Evolutionary conservation across 2,888 invertebrate genomes (phyloP).

Genomic region (Drosophila austrosaltans): DNA sequence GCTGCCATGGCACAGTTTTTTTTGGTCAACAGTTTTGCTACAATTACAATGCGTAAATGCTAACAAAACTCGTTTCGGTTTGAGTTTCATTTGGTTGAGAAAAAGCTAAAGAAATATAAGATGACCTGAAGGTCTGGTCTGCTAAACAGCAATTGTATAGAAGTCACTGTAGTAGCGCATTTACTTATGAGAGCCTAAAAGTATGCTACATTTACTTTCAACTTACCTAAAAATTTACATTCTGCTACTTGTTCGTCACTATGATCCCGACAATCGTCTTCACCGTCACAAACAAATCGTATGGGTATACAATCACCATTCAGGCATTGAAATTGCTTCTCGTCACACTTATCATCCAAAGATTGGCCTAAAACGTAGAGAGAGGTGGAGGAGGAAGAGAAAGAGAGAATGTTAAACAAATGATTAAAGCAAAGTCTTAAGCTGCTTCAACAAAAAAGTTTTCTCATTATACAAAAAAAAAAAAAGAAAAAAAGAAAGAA

Average conservation of each 20-base stretch:
- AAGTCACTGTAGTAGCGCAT: slow-evolving; percentile 52
- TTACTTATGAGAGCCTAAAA: slow-evolving; percentile 43
- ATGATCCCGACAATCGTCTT: slow-evolving; percentile 91
- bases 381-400: slow-evolving; percentile 22
- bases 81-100: slow-evolving; percentile 37
- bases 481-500: slow-evolving; percentile 35
- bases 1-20: slow-evolving; percentile 70
- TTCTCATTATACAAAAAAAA: slow-evolving; percentile 67
- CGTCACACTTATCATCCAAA: slow-evolving; percentile 74
- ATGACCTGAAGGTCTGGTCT: not conserved
- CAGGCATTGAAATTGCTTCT: slow-evolving; percentile 90
- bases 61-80: slow-evolving; percentile 63
- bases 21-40: slow-evolving; percentile 59
- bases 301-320: slow-evolving; percentile 91
- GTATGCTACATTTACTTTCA: slow-evolving; percentile 51
- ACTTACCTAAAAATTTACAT: slow-evolving; percentile 87
- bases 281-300: slow-evolving; percentile 91
- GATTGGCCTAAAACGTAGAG: slow-evolving; percentile 73
- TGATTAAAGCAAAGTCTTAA: slow-evolving; percentile 66
- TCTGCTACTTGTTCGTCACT: slow-evolving; percentile 90
- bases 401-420: slow-evolving; percentile 50
- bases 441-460: slow-evolving; percentile 54
- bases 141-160: slow-evolving; percentile 29
- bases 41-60: slow-evolving; percentile 48
- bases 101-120: slow-evolving; percentile 36